phyloP scores from a whole-genome alignment of 2,888 invertebrate species.

The Cephus pulcher region DNA sequence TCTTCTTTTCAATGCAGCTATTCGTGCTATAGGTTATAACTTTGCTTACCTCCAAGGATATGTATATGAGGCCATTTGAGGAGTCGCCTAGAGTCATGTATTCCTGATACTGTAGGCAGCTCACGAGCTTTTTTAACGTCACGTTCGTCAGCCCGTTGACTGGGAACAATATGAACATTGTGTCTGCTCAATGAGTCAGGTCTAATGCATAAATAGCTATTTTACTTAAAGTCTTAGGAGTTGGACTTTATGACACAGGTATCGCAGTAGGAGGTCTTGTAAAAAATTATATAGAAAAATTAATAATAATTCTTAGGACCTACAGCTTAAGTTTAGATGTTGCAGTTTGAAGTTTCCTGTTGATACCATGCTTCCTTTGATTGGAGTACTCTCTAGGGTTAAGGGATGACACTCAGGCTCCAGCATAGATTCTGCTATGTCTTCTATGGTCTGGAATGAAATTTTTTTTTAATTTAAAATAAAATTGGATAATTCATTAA shows the following conservation, averaged over 20 bases:
- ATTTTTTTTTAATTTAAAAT: not conserved
- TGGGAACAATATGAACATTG: conserved; percentile 26
- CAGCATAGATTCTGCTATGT: not conserved
- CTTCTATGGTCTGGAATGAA: not conserved
- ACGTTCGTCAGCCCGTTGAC: conserved; percentile 46
- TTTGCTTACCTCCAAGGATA: conserved; percentile 34
- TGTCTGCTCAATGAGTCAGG: conserved; percentile 10
- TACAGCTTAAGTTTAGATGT: conserved; percentile 61
- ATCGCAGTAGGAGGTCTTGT: not conserved
- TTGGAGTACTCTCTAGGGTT: conserved; percentile 45
- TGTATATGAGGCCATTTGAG: conserved; percentile 34
- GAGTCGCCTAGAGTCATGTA: conserved; percentile 40
- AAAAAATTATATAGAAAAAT: not conserved
- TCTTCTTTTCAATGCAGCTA: not conserved
- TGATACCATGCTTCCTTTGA: conserved; percentile 48
- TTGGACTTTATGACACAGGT: not conserved
- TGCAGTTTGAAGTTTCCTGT: conserved; percentile 57
- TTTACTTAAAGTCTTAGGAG: not conserved
- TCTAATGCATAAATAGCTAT: conserved; percentile 11
- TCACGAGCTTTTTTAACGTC: conserved; percentile 37
- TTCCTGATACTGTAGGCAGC: conserved; percentile 48
- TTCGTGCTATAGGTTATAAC: not conserved
- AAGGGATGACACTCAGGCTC: conserved; percentile 52
- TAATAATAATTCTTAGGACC: conserved; percentile 16
- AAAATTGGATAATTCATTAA: not conserved